Percentiles rank a stretch among this genome's conserved stretches.
These are phyloP conservation scores for Saxidomus purpurata DNA, from an alignment of 1,140 invertebrate species.

Conservation along the genomic window DNA sequence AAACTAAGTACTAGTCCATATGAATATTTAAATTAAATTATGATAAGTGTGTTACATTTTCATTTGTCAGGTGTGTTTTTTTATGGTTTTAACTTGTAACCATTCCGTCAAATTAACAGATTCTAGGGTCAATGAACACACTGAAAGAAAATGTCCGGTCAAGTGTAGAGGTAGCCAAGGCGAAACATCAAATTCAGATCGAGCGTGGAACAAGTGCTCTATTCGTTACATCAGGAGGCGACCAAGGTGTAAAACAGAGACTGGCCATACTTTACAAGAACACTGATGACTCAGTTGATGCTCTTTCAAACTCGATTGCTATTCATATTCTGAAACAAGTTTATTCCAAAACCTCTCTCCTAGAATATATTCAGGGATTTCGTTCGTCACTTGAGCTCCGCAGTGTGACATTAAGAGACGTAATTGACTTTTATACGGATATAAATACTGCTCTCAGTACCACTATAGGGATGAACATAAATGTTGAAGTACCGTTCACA, in stretches of 20 bases:
- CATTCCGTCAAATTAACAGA: constrained; percentile 18
- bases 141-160: constrained; percentile 15
- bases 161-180: constrained; percentile 70
- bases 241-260: background rate
- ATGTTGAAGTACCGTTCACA: constrained; percentile 25
- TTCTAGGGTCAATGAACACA: background rate
- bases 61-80: background rate
- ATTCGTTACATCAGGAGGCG: constrained; percentile 70
- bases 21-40: background rate
- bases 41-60: background rate
- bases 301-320: background rate
- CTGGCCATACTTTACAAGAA: constrained; percentile 40
- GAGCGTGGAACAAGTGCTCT: constrained; percentile 75
- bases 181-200: constrained; percentile 75
- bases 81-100: background rate
- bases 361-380: background rate
- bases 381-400: background rate
- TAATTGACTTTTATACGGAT: constrained; percentile 68
- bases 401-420: background rate
- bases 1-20: background rate
- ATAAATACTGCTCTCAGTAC: constrained; percentile 64
- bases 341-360: background rate
- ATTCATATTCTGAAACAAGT: background rate
- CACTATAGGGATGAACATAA: constrained; percentile 68
- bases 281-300: constrained; percentile 60